These are phyloP conservation scores for Esox niger DNA, from an alignment of 2,113 vertebrate species.

Conservation along the genomic window DNA sequence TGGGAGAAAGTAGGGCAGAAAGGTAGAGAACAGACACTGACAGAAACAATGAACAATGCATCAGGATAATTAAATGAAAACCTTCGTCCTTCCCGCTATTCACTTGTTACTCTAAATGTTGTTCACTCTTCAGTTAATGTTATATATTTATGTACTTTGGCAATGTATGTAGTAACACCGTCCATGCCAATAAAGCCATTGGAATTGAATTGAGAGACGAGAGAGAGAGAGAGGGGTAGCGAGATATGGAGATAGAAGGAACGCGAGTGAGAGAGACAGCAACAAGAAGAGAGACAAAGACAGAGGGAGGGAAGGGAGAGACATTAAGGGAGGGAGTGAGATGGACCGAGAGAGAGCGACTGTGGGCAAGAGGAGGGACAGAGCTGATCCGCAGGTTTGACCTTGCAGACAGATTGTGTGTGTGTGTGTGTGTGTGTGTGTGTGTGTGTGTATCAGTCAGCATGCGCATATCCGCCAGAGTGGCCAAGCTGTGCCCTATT, in stretches of 20 bases:
- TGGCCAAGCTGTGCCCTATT: conserved; percentile 42
- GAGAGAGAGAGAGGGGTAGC: too few relatives aligned
- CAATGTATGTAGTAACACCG: too few relatives aligned
- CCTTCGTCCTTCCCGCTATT: too few relatives aligned
- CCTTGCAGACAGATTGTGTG: conserved; percentile 52
- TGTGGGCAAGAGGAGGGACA: conserved; percentile 34
- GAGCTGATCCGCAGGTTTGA: conserved; percentile 59
- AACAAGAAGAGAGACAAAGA: conserved; percentile 38
- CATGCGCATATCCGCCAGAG: conserved; percentile 20
- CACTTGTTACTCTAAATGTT: too few relatives aligned
- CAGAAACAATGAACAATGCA: too few relatives aligned
- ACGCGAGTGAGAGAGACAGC: conserved; percentile 25
- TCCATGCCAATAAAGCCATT: too few relatives aligned
- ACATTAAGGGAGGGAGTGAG: too few relatives aligned
- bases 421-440: conserved; percentile 5
- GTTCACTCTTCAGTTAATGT: too few relatives aligned
- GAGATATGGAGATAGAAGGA: neutral
- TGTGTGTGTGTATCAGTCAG: conserved; percentile 11
- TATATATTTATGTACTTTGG: too few relatives aligned
- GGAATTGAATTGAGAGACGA: too few relatives aligned
- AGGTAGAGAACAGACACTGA: conserved; percentile 32
- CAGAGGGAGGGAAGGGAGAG: too few relatives aligned
- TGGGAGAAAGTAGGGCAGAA: conserved; percentile 7
- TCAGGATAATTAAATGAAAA: too few relatives aligned
- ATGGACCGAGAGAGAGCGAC: neutral